A percentile compares a stretch with the other conserved stretches of the same genome.
Conservation (phyloP, 2,888 invertebrate genomes). For the Anthophora plumipes region DNA sequence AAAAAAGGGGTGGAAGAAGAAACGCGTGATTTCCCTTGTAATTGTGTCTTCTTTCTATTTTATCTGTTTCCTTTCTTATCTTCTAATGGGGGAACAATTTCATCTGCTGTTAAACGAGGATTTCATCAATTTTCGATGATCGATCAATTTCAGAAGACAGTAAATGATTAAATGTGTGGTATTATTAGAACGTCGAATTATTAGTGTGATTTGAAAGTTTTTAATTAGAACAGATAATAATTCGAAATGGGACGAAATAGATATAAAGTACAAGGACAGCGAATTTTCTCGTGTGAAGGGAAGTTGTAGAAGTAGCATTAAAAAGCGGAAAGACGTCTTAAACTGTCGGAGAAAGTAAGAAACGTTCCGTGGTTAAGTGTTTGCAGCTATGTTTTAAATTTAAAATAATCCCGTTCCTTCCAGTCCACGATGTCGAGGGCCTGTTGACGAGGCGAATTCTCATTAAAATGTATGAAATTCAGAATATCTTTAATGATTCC, state of each 20-base stretch:
- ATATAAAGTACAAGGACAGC: not conserved
- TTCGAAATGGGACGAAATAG: too few species aligned
- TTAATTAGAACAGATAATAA: too few species aligned
- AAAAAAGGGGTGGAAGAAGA: not conserved
- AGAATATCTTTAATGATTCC: conserved; percentile 3
- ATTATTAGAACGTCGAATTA: too few species aligned
- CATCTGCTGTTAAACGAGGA: too few species aligned
- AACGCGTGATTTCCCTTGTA: not conserved
- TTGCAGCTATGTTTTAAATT: conserved; percentile 20
- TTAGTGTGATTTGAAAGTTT: too few species aligned
- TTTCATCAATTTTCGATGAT: too few species aligned
- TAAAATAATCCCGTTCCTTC: conserved; percentile 17
- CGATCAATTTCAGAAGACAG: too few species aligned
- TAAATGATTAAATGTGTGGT: too few species aligned
- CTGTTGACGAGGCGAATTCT: not conserved
- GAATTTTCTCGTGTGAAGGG: not conserved
- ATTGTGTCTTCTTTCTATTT: not conserved
- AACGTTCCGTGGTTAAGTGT: not conserved
- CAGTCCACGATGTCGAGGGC: not conserved
- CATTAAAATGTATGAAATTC: conserved; percentile 44
- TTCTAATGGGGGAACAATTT: too few species aligned
- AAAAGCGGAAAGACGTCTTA: not conserved
- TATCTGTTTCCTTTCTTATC: not conserved
- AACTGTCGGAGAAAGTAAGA: not conserved
- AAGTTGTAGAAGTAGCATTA: not conserved